Evolutionary conservation across 2,888 invertebrate species (phyloP), one percentile per base, ranked within the genome.

Genomic region (Drosophila diplacantha): DNA sequence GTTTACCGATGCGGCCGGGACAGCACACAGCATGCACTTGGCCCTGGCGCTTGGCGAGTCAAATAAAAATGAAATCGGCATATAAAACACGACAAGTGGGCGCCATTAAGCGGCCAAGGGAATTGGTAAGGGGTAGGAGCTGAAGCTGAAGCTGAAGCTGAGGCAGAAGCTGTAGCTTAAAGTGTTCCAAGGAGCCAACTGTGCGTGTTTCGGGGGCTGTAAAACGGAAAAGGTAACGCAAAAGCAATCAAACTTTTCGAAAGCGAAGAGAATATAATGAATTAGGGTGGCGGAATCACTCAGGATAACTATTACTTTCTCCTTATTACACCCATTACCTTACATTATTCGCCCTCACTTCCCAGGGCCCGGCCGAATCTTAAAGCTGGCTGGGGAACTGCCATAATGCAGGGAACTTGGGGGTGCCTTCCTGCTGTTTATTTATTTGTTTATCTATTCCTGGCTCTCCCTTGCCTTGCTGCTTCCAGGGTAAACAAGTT

Each of bases 31-130:
- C 57, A 49, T 58, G 66, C 66, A 64, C 58, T 52, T 58, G 65
- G 64, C 66, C 51, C 52, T 65, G 65, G 64, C 65, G 52, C 51
- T 49, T 44, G 58, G 66, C 49, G 52, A 64, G 52, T 65, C 66
- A 64, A 64, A 64, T 62, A 53, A 65, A 65, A 66, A 58, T 49
- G 65, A 66, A 66, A 66, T 66, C 65, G 65, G 57, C 65, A 66
- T 66, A 65, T 66, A 65, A 66, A 65, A 65, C 58, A 66, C 52
- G 65, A 58, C 66, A 66, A 65, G 66, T 65, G 65, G 66, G 58
- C 38, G 57, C 52, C 58, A 63, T 61, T 52, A 58, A 57, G 51
- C 22, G 55, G 22, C n/a, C 8, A 26, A 22, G 38, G 32, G 22
- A 34, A 26, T 9, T 16, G 51, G 32, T 20, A 8, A 34, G 41